Conservation (phyloP, 2,113 vertebrate species). For the Colistium nudipinnis region DNA sequence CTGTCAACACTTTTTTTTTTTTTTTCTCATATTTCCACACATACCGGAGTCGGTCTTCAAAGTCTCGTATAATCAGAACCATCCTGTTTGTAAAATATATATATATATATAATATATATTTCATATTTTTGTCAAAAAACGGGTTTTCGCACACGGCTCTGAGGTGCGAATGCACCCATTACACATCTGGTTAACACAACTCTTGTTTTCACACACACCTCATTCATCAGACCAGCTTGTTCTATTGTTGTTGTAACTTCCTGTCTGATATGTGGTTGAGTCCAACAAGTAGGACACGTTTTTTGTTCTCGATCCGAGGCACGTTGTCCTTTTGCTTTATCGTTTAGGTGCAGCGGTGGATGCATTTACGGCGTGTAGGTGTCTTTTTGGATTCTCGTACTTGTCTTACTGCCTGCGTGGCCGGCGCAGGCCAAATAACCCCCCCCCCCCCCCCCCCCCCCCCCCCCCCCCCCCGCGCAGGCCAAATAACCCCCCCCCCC, state of each 20-base stretch:
- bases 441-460: no score
- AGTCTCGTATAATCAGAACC: slow-evolving; percentile 25
- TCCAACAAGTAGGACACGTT: background rate
- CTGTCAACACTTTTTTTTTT: background rate
- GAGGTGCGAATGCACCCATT: background rate
- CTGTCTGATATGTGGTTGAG: background rate
- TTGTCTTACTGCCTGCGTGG: no score
- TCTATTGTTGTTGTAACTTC: no score
- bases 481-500: no score
- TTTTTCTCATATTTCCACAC: slow-evolving; percentile 9
- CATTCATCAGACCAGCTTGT: background rate
- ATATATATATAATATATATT: slow-evolving; percentile 28
- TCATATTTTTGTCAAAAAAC: slow-evolving; percentile 20
- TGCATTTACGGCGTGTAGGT: no score
- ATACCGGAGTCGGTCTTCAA: background rate
- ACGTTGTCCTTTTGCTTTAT: no score
- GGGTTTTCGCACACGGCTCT: slow-evolving; percentile 16
- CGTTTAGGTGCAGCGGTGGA: no score
- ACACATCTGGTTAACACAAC: slow-evolving; percentile 22
- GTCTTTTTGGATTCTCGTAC: no score
- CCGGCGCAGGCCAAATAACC: no score
- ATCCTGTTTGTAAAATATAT: slow-evolving; percentile 18
- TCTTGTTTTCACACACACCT: background rate
- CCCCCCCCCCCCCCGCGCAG: no score
- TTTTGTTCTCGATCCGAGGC: no score